Evolutionary conservation across 2,888 invertebrate genomes (phyloP).

Genomic region (Agrenia bidenticulata): DNA sequence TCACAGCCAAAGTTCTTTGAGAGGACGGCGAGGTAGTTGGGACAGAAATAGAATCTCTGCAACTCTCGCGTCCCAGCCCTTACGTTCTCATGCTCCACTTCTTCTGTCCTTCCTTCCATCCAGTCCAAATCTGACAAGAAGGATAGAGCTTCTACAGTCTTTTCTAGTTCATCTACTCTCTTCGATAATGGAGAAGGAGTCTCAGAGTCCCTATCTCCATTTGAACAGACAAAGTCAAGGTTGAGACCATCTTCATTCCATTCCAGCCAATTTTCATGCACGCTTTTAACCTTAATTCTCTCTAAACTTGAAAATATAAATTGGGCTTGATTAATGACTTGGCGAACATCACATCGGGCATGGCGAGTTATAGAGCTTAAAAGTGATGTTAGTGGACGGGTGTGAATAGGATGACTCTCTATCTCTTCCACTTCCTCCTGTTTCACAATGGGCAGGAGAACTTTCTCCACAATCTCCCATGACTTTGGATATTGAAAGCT

Average conservation of each 20-base stretch:
- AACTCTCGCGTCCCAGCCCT: no score
- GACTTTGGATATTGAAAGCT: conserved; percentile 35
- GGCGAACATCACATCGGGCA: conserved; percentile 43
- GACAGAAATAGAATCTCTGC: no score
- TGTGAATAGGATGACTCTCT: conserved; percentile 9
- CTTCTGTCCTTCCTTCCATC: conserved; percentile 11
- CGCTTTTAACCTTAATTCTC: no score
- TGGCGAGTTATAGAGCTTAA: conserved; percentile 34
- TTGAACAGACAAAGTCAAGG: not conserved
- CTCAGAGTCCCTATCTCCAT: no score
- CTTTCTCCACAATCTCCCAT: conserved; percentile 35
- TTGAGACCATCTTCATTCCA: conserved; percentile 13
- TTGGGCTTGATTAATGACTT: conserved; percentile 47
- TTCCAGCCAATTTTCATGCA: conserved; percentile 18
- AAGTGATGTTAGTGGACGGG: no score
- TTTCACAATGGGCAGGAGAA: conserved; percentile 40
- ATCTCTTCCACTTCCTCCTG: conserved; percentile 1
- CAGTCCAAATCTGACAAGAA: conserved; percentile 28
- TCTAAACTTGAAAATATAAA: conserved; percentile 25
- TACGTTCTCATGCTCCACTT: no score
- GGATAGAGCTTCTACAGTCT: conserved; percentile 6
- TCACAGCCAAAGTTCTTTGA: no score
- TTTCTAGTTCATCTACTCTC: no score
- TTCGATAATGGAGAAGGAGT: no score
- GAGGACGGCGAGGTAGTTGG: no score